Conservation (phyloP, 2,113 vertebrate species). For the Apus apus region DNA sequence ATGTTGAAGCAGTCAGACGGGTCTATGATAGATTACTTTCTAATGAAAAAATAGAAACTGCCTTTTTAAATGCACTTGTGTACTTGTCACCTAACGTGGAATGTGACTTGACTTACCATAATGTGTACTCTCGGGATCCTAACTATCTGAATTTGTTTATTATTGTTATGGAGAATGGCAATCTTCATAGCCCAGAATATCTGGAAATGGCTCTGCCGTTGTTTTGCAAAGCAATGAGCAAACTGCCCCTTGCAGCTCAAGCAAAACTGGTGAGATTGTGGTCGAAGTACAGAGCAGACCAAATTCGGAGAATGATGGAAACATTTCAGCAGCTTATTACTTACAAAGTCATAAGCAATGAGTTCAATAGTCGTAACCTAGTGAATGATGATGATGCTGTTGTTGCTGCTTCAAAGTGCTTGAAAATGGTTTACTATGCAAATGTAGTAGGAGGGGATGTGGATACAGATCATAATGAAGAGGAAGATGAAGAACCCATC, state of each 20-base stretch:
- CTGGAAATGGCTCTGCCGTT: slow-evolving; percentile 93
- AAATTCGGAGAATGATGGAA: slow-evolving; percentile 94
- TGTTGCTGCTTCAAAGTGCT: slow-evolving; percentile 94
- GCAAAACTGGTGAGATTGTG: slow-evolving; percentile 90
- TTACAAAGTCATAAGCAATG: slow-evolving; percentile 95
- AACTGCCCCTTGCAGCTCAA: slow-evolving; percentile 90
- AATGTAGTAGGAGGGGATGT: slow-evolving; percentile 92
- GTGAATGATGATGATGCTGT: slow-evolving; percentile 96
- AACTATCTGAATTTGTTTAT: slow-evolving; percentile 97
- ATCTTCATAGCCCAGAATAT: slow-evolving; percentile 98
- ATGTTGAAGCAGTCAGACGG: slow-evolving; percentile 89
- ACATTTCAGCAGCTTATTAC: slow-evolving; percentile 99
- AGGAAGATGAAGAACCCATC: slow-evolving; percentile 93
- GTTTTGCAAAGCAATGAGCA: slow-evolving; percentile 98
- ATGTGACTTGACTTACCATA: slow-evolving; percentile 96
- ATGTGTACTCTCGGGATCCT: slow-evolving; percentile 91
- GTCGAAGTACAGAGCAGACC: slow-evolving; percentile 86
- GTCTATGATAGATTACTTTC: slow-evolving; percentile 89
- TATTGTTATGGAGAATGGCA: slow-evolving; percentile 96
- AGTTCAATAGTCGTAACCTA: slow-evolving; percentile 90
- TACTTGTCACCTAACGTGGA: slow-evolving; percentile 96
- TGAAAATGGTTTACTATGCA: slow-evolving; percentile 98
- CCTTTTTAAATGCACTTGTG: slow-evolving; percentile 94
- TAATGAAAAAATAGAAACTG: slow-evolving; percentile 91
- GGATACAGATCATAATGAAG: slow-evolving; percentile 91